Percentiles rank a stretch among this genome's conserved stretches.
Conservation (phyloP, 2,113 vertebrate genomes). For the Rhabdornis inornatus region DNA sequence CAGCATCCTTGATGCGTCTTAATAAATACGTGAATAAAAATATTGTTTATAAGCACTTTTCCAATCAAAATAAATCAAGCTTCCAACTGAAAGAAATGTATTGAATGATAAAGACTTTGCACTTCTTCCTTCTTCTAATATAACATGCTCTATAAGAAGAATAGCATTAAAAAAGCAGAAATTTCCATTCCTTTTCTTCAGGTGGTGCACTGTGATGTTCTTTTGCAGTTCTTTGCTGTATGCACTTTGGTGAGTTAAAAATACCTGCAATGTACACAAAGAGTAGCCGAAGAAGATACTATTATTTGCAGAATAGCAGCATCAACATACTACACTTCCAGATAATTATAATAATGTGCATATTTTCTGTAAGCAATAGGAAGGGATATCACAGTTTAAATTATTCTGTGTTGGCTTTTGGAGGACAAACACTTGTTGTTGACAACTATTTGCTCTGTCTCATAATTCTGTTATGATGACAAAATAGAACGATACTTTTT, state of each 20-base stretch:
- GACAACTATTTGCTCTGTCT: constrained; percentile 74
- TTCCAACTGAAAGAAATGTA: background rate
- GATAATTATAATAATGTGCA: constrained; percentile 58
- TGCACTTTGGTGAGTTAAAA: background rate
- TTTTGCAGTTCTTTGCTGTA: background rate
- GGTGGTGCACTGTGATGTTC: background rate
- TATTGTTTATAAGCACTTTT: background rate
- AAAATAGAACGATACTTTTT: constrained; percentile 73
- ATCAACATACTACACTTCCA: background rate
- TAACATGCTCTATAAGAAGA: background rate
- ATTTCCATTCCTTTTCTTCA: background rate
- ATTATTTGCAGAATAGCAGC: constrained; percentile 6
- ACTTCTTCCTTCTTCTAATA: background rate
- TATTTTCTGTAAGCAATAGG: constrained; percentile 9
- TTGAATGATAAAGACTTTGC: background rate
- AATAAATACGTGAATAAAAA: background rate
- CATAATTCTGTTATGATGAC: constrained; percentile 64
- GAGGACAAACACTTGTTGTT: constrained; percentile 79
- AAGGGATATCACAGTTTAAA: constrained; percentile 51
- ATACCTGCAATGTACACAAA: background rate
- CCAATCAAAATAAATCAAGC: background rate
- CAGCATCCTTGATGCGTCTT: background rate
- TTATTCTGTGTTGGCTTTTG: constrained; percentile 58
- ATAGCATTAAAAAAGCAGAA: background rate
- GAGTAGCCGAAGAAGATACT: background rate